phyloP scores from a whole-genome alignment of 2,888 invertebrate genomes.

The Acleris cristana region DNA sequence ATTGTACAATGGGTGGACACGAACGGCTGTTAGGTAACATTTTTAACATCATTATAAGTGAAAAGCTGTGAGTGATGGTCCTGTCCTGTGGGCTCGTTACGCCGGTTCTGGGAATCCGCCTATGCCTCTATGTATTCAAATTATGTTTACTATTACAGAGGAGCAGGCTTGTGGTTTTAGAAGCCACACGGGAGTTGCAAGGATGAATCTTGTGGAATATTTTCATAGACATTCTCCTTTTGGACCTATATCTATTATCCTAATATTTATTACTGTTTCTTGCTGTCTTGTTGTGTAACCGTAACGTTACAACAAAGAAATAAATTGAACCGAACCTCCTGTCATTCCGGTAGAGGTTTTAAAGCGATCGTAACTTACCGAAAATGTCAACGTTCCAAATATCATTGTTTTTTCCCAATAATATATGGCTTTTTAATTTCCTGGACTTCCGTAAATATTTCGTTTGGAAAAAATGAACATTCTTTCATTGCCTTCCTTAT shows the following conservation, averaged over 20 bases:
- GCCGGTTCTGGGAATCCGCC: slow-evolving; percentile 31
- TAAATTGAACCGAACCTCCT: slow-evolving; percentile 4
- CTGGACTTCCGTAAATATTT: slow-evolving; percentile 52
- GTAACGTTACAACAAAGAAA: neutral
- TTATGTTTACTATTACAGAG: slow-evolving; percentile 10
- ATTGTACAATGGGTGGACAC: slow-evolving; percentile 81
- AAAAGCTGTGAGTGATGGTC: slow-evolving; percentile 77
- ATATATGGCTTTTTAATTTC: slow-evolving; percentile 42
- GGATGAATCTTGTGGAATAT: no score
- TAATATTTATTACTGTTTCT: no score
- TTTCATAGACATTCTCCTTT: no score
- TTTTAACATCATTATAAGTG: slow-evolving; percentile 84
- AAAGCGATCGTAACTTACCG: slow-evolving; percentile 39
- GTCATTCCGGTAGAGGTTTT: slow-evolving; percentile 2
- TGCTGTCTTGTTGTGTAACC: no score
- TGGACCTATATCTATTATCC: no score
- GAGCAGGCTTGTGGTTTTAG: neutral
- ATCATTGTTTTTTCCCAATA: slow-evolving; percentile 22
- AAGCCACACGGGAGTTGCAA: no score
- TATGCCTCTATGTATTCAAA: slow-evolving; percentile 19
- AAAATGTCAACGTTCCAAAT: slow-evolving; percentile 22
- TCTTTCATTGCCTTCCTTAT: slow-evolving; percentile 38
- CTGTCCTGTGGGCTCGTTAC: slow-evolving; percentile 48
- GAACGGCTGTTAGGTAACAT: slow-evolving; percentile 79
- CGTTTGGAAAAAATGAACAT: slow-evolving; percentile 48